Base-by-base conservation (phyloP, 1,140 invertebrate species). In the Teleogryllus occipitalis region DNA sequence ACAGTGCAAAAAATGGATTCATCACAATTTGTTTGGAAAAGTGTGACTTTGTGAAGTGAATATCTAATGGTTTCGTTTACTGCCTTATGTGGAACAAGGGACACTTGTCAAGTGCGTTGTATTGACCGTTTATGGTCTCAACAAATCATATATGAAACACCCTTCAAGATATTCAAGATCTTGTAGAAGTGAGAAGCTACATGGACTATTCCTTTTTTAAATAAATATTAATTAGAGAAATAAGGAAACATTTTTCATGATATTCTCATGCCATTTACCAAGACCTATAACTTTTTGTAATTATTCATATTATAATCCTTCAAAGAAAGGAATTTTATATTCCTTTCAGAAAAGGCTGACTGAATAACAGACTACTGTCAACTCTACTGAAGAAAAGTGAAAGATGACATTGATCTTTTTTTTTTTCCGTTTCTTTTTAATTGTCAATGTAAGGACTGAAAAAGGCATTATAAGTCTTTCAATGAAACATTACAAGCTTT, bases 171-270 rank as follows among this genome's bases (percentile, higher is more conserved):
- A 39, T 65, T 65, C 54, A 65, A 65, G 54, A 65, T 65, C 10
- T 65, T 65, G 27, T 39, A 39, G 54, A 65, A 65, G 54, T 65
- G 18, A 65, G 54, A 65, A 65, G 54, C 54, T 65, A 65, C 18
- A 65, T 65, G 54, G 18, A 65, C 54, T 65, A 14, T 65, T 65
- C 18, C 18, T 65, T 14, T 14, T 14, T 10, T 65, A 65, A 65
- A 65, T 65, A 65, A 65, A 65, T 18, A 65, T 39, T 39, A 39
- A 18, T 14, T 65, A 18, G 10, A 65, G 54, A 65, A 65, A 65
- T 65, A 65, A 65, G 54, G 54, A 65, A 65, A 65, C 54, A 65
- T 65, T 65, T 65, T 65, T 65, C 54, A 65, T 65, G 54, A 65
- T 65, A 65, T 65, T 65, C 54, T 65, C 54, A 65, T 65, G 54